Evolutionary conservation across 2,797 vertebrate species (phyloP), one percentile per base, ranked within the genome.

Genomic region (Lutjanus argentimaculatus): DNA sequence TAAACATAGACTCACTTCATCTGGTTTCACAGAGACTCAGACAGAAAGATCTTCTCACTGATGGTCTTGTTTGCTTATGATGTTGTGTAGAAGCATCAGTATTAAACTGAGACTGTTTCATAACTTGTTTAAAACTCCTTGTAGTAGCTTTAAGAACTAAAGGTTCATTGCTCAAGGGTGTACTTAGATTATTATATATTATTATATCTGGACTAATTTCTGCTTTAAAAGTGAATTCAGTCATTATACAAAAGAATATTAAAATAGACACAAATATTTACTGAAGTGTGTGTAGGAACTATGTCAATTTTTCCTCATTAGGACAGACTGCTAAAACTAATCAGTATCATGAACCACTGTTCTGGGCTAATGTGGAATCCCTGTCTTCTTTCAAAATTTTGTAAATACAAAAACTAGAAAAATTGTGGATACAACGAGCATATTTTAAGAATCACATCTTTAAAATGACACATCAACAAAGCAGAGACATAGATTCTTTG

Each of bases 321-420:
- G 25, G 25, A 30, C 25, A 30, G 25, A 12, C 48, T 45, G 7
- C 15, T 8, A 43, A 43, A 43, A 48, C n/a, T 1, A 45, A 21
- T 78, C 14, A 63, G 22, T 73, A 63, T 80, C 43, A 49, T 15
- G 42, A n/a, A 25, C 13, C 5, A 22, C 57, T 68, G 49, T 25
- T 12, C 43, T 36, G 10, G 51, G 40, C 2, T 55, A 0, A 4
- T 19, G 16, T 17, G 36, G 0, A 45, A 74, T 42, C 7, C 21
- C 55, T 64, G 48, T 7, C 43, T 55, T 55, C 61, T 14, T 30
- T 65, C 1, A 19, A 30, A 22, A 9, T 14, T 25, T 30, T 42
- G 8, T 58, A 17, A 68, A 62, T 10, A 30, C 4, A 72, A 36
- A 72, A 51, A 36, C 21, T 30, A 58, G 0, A 55, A 13, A 7